Evolutionary conservation across 2,113 vertebrate species (phyloP), one percentile per base, ranked within the genome.

Genomic region (Amia ocellicauda): DNA sequence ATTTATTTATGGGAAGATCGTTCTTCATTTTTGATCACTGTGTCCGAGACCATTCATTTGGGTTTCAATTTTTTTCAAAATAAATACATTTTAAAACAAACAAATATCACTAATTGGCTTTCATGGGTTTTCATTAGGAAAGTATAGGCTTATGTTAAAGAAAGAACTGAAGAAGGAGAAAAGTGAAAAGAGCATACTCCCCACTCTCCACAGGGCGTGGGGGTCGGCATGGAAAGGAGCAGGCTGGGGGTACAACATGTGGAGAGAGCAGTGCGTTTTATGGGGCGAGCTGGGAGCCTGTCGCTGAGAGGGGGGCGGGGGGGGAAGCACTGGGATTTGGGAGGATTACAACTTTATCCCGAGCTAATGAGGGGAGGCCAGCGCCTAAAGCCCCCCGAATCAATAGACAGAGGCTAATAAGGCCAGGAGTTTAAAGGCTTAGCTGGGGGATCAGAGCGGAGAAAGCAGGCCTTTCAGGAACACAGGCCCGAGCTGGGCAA

Each of bases 281-380:
- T n/a, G n/a, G n/a, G n/a, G n/a, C n/a, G n/a, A n/a, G n/a, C n/a
- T n/a, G n/a, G n/a, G 20, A 13, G 55, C 11, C 47, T 42, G 28
- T 5, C 8, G 49, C 8, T 53, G 9, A 20, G 36, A 29, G 24
- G 47, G 27, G 19, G 42, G 10, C 29, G 24, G 40, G 50, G 9
- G 22, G n/a, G 36, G 45, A 63, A 72, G 63, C 52, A 17, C 13
- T 58, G 49, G 66, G 65, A 53, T 23, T 62, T 26, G 58, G 56
- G 69, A 64, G 77, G 80, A 84, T 87, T 85, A 85, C 64, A 80
- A 82, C 82, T 82, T 80, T 58, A 84, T 84, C 81, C 75, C 66
- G 60, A 45, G 74, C 76, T 86, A 85, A 87, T 86, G 83, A 89
- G 78, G 75, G 68, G 40, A 60, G 68, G 74, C 77, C 77, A 80